Conservation (phyloP, 2,113 vertebrate species). For the Onychostruthus taczanowskii region DNA sequence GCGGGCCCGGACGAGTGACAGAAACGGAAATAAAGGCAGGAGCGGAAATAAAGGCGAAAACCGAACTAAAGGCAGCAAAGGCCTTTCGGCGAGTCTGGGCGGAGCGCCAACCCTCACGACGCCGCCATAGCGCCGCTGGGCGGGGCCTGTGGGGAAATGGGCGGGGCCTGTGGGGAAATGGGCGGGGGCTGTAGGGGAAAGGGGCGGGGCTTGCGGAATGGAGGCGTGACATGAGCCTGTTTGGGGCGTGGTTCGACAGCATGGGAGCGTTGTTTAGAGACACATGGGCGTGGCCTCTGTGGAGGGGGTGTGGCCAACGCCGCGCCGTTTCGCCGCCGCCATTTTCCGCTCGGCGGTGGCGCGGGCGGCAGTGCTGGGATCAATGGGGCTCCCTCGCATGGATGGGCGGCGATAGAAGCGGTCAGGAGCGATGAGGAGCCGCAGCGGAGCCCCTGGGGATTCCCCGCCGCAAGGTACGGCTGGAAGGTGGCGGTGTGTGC, state of each 20-base stretch:
- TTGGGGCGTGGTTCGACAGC: fast-evolving
- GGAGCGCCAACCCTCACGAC: too few species aligned
- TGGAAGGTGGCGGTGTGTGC: neutral
- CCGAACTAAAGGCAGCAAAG: neutral
- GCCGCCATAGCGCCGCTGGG: neutral
- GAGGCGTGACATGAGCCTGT: fast-evolving
- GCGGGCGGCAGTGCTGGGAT: fast-evolving
- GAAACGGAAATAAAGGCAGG: neutral
- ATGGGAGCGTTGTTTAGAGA: fast-evolving
- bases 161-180: fast-evolving
- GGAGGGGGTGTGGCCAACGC: fast-evolving
- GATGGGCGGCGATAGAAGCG: fast-evolving
- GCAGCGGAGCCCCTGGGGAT: fast-evolving
- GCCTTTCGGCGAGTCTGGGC: fast-evolving
- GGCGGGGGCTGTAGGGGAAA: fast-evolving
- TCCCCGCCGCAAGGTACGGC: neutral
- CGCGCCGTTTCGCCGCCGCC: fast-evolving
- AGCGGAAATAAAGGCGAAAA: neutral
- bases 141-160: fast-evolving
- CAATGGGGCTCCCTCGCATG: fast-evolving
- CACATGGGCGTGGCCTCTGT: fast-evolving
- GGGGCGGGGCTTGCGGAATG: fast-evolving
- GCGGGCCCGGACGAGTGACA: too few species aligned
- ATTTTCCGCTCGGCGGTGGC: fast-evolving
- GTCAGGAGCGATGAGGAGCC: neutral